Base-by-base conservation (phyloP, 1,140 invertebrate genomes). In the Pogonomyrmex californicus region DNA sequence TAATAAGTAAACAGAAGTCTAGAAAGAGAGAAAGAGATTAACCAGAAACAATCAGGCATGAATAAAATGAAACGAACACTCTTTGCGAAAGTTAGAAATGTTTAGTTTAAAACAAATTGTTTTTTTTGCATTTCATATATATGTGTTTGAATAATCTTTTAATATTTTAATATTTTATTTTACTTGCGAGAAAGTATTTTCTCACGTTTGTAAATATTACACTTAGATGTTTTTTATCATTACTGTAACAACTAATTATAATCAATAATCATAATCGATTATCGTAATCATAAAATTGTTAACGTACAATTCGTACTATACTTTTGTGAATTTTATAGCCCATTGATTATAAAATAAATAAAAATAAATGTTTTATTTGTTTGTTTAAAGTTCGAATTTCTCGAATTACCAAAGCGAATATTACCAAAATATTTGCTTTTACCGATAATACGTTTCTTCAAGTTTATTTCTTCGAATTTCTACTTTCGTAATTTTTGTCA, bases 241-340 rank as follows among this genome's bases (percentile, higher is more conserved):
- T n/a, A 30, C 10, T 36, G n/a, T 10, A 1, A 77, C 30, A 44
- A 44, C 33, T 63, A 23, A 23, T 23, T 23, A 23, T 23, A 23
- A 60, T 63, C 4, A 33, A 49, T 68, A 79, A 66, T 62, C 6
- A 5, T 83, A 58, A 23, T 56, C 5, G n/a, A 56, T 36, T 77
- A 63, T 56, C 60, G 12, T 75, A 58, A 86, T 65, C 1, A 30
- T 58, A 73, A 77, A 75, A 49, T 56, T 75, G 0, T 89, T 41
- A 51, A n/a, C 41, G 63, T 56, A 60, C 44, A 65, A 76, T 41
- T 56, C 30, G 6, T n/a, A 30, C 0, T 56, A 4, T n/a, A 30
- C 0, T 1, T 41, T 79, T 71, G 12, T 76, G 2, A 4, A 58
- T 36, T 75, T 75, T 75, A 12, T 68, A 17, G 23, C 23, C 23